These are phyloP conservation scores for Petrocephalus schoutedeni DNA, from an alignment of 2,797 vertebrate species.

Conservation along the genomic window DNA sequence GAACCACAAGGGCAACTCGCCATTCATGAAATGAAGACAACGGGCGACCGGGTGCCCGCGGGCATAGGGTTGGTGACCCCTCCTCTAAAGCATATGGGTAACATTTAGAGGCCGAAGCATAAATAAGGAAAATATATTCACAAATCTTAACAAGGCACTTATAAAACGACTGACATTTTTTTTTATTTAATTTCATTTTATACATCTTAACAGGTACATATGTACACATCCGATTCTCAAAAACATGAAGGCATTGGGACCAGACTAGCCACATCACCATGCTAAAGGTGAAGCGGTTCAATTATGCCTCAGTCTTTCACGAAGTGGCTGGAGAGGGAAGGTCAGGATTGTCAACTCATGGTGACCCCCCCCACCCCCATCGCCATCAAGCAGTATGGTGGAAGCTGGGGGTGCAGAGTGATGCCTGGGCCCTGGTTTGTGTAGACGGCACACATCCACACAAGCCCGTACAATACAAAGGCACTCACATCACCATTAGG, in stretches of 20 bases:
- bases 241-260: conserved; percentile 50
- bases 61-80: no score
- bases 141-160: conserved; percentile 22
- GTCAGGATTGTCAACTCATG: not conserved
- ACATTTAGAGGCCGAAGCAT: not conserved
- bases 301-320: conserved; percentile 43
- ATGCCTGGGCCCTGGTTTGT: conserved; percentile 17
- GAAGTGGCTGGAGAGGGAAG: not conserved
- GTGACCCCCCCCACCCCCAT: not conserved
- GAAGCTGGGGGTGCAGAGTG: not conserved
- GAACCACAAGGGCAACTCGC: no score
- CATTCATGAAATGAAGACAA: no score
- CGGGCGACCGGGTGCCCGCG: no score
- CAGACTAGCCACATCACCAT: conserved; percentile 51
- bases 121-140: conserved; percentile 11
- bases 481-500: not conserved
- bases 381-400: not conserved
- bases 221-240: conserved; percentile 51
- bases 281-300: conserved; percentile 48
- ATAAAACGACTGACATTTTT: conserved; percentile 50
- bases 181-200: conserved; percentile 64
- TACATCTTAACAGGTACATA: conserved; percentile 61
- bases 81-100: not conserved
- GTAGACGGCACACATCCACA: conserved; percentile 39
- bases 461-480: conserved; percentile 43